Evolutionary conservation across 2,888 invertebrate species (phyloP), one percentile per base, ranked within the genome.

Genomic region (Protula sp.): DNA sequence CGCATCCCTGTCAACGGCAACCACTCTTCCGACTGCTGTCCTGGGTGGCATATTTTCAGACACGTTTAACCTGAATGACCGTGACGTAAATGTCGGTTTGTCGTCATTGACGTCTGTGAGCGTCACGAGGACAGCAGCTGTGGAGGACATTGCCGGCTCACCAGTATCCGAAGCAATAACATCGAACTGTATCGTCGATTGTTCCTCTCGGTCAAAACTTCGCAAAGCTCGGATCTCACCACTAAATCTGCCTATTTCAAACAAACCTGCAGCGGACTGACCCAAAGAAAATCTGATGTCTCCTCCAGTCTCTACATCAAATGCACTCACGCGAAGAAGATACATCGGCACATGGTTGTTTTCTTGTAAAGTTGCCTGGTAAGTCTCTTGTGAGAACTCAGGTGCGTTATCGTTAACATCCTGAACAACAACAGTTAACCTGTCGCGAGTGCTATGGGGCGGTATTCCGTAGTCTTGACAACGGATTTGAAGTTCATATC

Each of bases 341-440:
- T 5, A 50, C 22, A 5, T 14, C 9, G 19, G 19, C 9, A 50
- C 50, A 14, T 5, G 9, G 22, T 24, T 50, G 24, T 50, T 5
- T 22, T 50, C 50, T 50, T 5, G 19, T 5, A 50, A 19, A 19
- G 19, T 5, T 19, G 19, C 50, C 9, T 19, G 24, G 50, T 50
- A 50, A 22, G 5, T 50, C 5, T 50, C 19, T 22, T 50, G 50
- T 50, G 50, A 50, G 22, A 50, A 50, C 50, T 19, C 50, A 19
- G 50, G 50, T 50, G 50, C 50, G 22, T 50, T 50, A 24, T 50
- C 50, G 22, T 50, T 50, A 5, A 14, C 22, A 50, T 50, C 50
- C 5, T 14, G 50, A 5, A 50, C 9, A 14, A 5, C 50, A 14
- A 50, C 50, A 5, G 24, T 50, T 5, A 50, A 5, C 9, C 5